These are phyloP conservation scores for Cranoglanis bouderius DNA, from an alignment of 2,113 vertebrate species.

Conservation along the genomic window DNA sequence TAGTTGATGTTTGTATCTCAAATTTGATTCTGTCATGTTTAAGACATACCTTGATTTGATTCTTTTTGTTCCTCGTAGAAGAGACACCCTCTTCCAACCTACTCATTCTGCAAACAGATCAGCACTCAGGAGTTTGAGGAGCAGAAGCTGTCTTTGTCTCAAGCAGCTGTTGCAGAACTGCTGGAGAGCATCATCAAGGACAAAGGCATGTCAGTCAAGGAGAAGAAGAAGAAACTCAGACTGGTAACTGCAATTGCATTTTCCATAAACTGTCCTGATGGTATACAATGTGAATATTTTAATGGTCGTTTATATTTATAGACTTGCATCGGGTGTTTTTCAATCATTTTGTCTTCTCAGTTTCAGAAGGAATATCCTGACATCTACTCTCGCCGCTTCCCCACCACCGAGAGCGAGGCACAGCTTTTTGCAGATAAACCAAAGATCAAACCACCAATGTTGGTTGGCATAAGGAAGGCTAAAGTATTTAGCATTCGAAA, in stretches of 20 bases:
- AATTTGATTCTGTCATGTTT: neutral
- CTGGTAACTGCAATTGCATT: constrained; percentile 72
- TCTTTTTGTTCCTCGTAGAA: constrained; percentile 64
- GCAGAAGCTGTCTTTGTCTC: constrained; percentile 84
- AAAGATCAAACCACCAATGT: constrained; percentile 87
- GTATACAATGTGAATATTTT: neutral
- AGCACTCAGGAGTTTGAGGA: constrained; percentile 89
- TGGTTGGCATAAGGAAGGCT: constrained; percentile 77
- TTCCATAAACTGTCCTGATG: neutral
- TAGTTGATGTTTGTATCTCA: neutral
- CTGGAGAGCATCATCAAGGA: constrained; percentile 87
- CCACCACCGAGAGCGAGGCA: constrained; percentile 73
- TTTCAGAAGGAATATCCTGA: constrained; percentile 96
- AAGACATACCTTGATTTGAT: neutral
- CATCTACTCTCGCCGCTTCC: constrained; percentile 85
- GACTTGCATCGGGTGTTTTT: neutral
- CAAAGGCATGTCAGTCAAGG: constrained; percentile 81
- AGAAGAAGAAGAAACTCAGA: constrained; percentile 89
- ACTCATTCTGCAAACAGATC: constrained; percentile 89
- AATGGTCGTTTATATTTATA: neutral
- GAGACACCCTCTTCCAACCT: constrained; percentile 74
- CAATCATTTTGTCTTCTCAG: constrained; percentile 62
- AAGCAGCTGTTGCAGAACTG: constrained; percentile 88
- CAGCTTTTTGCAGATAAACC: constrained; percentile 80
- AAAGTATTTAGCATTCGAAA: constrained; percentile 74